A percentile compares a stretch with the other conserved stretches of the same genome.
These are phyloP conservation scores for Sesamia inferens DNA, from an alignment of 2,888 invertebrate genomes.

Conservation along the genomic window DNA sequence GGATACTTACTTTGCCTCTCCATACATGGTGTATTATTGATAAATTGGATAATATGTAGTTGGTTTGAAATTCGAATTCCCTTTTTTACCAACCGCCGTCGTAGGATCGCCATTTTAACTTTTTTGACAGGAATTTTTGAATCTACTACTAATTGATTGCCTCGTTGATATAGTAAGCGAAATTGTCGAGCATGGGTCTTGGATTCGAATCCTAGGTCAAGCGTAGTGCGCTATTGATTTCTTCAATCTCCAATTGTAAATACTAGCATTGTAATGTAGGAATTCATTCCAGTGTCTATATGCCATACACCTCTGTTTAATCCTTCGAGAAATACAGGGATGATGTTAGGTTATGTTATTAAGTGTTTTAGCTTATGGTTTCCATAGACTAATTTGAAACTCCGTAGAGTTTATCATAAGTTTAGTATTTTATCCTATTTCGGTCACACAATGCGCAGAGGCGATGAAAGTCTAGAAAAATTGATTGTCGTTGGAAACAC, in stretches of 20 bases:
- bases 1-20: constrained; percentile 27
- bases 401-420: neutral
- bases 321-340: neutral
- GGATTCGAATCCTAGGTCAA: neutral
- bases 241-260: too few species aligned
- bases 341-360: neutral
- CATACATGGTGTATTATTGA: too few species aligned
- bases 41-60: constrained; percentile 28
- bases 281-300: too few species aligned
- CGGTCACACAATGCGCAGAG: too few species aligned
- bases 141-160: neutral
- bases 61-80: constrained; percentile 7
- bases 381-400: neutral
- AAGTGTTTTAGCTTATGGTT: neutral
- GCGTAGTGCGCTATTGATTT: neutral
- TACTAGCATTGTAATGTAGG: too few species aligned
- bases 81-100: neutral
- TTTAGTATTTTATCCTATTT: too few species aligned
- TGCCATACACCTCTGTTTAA: neutral
- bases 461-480: too few species aligned
- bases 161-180: neutral
- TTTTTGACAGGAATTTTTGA: neutral
- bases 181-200: neutral
- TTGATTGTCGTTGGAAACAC: too few species aligned
- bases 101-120: constrained; percentile 1